A percentile compares a stretch with the other conserved stretches of the same genome.
phyloP scores from a whole-genome alignment of 2,797 vertebrate species.

The Yasuhikotakia modesta region DNA sequence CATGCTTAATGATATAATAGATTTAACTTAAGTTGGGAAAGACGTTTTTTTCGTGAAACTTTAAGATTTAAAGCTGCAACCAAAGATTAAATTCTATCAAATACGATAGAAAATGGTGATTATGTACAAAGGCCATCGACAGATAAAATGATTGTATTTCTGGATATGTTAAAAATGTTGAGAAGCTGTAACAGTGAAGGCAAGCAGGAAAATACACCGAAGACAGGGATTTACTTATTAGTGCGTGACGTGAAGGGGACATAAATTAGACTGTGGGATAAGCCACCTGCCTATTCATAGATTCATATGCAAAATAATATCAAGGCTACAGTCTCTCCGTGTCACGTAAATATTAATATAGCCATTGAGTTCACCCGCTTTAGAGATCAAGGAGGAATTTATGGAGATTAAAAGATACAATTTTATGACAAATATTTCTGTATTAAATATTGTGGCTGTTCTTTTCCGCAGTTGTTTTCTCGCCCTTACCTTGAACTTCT shows the following conservation, averaged over 20 bases:
- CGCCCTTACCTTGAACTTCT: background rate
- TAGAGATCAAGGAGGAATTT: conserved; percentile 62
- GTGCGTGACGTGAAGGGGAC: conserved; percentile 35
- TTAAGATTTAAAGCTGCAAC: background rate
- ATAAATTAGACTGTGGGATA: conserved; percentile 39
- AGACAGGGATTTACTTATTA: conserved; percentile 49
- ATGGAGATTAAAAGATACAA: conserved; percentile 46
- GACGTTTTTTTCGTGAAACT: background rate
- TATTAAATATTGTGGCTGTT: background rate
- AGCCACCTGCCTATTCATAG: conserved; percentile 67
- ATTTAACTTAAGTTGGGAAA: too few relatives aligned
- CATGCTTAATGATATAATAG: too few relatives aligned
- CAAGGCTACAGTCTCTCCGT: conserved; percentile 44
- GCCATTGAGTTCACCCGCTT: conserved; percentile 42
- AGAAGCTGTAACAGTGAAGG: conserved; percentile 3
- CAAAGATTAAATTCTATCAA: conserved; percentile 39
- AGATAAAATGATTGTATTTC: conserved; percentile 21
- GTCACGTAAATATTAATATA: conserved; percentile 59
- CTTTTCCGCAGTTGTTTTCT: background rate
- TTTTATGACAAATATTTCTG: background rate
- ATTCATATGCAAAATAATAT: conserved; percentile 52
- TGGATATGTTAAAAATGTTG: conserved; percentile 4
- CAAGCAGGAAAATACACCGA: background rate
- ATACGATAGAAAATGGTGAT: conserved; percentile 30
- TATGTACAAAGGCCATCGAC: conserved; percentile 37